These are phyloP conservation scores for Rambutsinella grinnellia DNA, from an alignment of 2,888 invertebrate species.

Conservation along the genomic window DNA sequence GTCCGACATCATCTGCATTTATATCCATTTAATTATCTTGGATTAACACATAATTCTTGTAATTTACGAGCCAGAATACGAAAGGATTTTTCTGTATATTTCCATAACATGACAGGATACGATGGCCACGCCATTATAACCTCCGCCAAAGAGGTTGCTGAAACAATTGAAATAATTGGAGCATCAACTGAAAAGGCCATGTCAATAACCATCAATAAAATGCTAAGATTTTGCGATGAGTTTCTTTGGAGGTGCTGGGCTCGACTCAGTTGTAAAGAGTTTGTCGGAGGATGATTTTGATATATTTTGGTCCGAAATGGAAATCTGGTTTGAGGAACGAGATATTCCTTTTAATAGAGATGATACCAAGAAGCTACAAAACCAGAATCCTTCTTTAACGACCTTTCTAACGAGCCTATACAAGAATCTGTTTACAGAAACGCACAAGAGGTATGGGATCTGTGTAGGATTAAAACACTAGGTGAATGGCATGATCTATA, in stretches of 20 bases:
- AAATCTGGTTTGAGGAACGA: not conserved
- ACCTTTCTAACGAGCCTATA: slow-evolving; percentile 29
- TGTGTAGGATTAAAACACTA: slow-evolving; percentile 32
- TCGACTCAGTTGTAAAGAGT: slow-evolving; percentile 25
- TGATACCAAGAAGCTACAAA: slow-evolving; percentile 51
- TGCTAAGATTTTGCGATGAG: slow-evolving; percentile 36
- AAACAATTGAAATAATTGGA: not conserved
- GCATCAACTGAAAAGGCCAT: slow-evolving; percentile 16
- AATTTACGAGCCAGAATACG: slow-evolving; percentile 5
- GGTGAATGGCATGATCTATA: slow-evolving; percentile 59
- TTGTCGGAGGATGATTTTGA: slow-evolving; percentile 24
- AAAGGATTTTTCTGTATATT: slow-evolving; percentile 2
- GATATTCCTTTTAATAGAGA: no score
- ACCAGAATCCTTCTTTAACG: slow-evolving; percentile 31
- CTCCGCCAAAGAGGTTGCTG: not conserved
- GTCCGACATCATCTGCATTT: slow-evolving; percentile 35
- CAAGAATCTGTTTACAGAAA: slow-evolving; percentile 24
- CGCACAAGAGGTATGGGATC: slow-evolving; percentile 42
- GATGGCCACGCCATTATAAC: slow-evolving; percentile 21
- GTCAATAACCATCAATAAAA: slow-evolving; percentile 7
- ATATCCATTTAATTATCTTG: slow-evolving; percentile 1
- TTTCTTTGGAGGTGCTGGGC: slow-evolving; percentile 27
- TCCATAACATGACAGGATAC: slow-evolving; percentile 27
- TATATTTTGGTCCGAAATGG: not conserved
- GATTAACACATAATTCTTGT: slow-evolving; percentile 21